Percentiles rank a stretch among this genome's conserved stretches.
phyloP scores from a whole-genome alignment of 1,140 invertebrate species.

The Apolygus lucorum region DNA sequence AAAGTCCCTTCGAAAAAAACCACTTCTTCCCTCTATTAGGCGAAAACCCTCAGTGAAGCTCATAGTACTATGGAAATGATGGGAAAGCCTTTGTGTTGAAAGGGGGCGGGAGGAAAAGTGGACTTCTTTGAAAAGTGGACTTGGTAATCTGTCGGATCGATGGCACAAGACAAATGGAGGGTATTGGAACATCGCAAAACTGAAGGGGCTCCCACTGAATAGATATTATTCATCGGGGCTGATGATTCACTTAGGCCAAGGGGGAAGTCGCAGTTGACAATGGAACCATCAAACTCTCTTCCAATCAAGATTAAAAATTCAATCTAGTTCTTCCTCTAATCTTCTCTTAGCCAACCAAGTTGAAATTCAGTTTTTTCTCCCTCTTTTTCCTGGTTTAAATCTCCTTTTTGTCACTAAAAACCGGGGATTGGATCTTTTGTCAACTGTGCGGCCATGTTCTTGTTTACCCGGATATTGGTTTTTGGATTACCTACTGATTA shows the following conservation, averaged over 20 bases:
- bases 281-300: conserved; percentile 7
- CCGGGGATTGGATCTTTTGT: neutral
- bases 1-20: neutral
- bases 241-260: conserved; percentile 15
- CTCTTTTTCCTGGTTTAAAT: neutral
- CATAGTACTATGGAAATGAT: conserved; percentile 1
- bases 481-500: too few relatives aligned
- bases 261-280: conserved; percentile 3
- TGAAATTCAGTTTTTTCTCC: neutral
- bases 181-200: conserved; percentile 5
- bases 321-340: conserved; percentile 5
- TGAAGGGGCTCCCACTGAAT: conserved; percentile 7
- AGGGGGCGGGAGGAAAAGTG: neutral
- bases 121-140: conserved; percentile 13
- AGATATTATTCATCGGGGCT: conserved; percentile 19
- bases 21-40: conserved; percentile 9
- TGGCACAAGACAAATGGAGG: conserved; percentile 23
- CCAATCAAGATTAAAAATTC: conserved; percentile 17
- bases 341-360: neutral
- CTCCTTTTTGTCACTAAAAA: neutral
- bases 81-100: conserved; percentile 11
- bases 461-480: too few relatives aligned
- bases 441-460: too few relatives aligned
- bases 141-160: conserved; percentile 17
- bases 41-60: neutral